Percentiles rank a stretch among this genome's conserved stretches.
phyloP scores from a whole-genome alignment of 2,888 invertebrate species.

The Apotomis capreana region DNA sequence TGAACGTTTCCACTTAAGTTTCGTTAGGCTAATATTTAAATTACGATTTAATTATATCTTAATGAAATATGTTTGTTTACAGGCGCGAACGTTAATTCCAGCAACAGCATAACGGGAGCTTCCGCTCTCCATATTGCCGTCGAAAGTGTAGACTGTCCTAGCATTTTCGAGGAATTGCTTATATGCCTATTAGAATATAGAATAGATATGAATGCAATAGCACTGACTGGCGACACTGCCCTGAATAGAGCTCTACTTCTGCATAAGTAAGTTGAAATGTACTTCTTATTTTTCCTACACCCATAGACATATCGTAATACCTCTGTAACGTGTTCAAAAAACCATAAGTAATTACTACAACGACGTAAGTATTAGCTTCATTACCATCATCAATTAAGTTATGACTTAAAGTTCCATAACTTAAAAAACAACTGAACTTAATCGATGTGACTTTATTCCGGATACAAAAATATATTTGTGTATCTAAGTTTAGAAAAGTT shows the following conservation, averaged over 20 bases:
- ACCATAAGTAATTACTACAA: too few species aligned
- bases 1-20: too few species aligned
- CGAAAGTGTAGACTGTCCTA: slow-evolving; percentile 77
- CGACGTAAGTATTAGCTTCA: too few species aligned
- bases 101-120: slow-evolving; percentile 80
- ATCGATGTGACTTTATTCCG: too few species aligned
- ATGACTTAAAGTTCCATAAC: too few species aligned
- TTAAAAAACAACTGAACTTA: too few species aligned
- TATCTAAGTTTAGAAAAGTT: too few species aligned
- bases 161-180: slow-evolving; percentile 81
- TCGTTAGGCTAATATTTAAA: too few species aligned
- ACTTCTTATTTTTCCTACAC: background rate
- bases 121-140: slow-evolving; percentile 85
- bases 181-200: slow-evolving; percentile 72
- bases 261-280: slow-evolving; percentile 65
- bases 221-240: slow-evolving; percentile 79
- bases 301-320: background rate
- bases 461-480: too few species aligned
- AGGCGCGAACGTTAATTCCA: slow-evolving; percentile 83
- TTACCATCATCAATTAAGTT: too few species aligned
- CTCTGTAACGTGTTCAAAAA: too few species aligned
- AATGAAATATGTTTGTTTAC: slow-evolving; percentile 48
- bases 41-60: too few species aligned
- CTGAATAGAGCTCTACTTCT: slow-evolving; percentile 79
- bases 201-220: slow-evolving; percentile 73